Evolutionary conservation across 1,140 invertebrate species (phyloP), one percentile per base, ranked within the genome.

Genomic region (Hyles vespertilio): DNA sequence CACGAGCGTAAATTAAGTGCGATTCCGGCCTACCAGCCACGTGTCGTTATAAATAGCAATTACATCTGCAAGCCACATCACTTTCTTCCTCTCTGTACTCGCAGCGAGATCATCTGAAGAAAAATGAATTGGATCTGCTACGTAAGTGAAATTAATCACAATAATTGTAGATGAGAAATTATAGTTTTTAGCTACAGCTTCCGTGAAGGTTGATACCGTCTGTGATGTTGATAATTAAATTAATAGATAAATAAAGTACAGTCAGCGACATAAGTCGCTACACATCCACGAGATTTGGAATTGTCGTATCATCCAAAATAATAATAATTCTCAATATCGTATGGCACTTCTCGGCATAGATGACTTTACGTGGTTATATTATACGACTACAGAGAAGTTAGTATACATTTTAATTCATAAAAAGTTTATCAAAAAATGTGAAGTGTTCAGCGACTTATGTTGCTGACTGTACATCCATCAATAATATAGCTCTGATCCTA

Each of bases 1-100:
- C 3, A 12, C 47, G 47, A 0, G 47, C 11, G 47, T 11, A 48
- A 48, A 48, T 3, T 12, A 22, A 48, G 47, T 22, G 3, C 5
- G 6, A 22, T 48, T 48, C 47, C 47, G 47, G 47, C 22, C 22
- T 11, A 33, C 36, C 40, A 48, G 48, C 61, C 68, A 70, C 67
- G 62, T 77, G 67, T 61, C 69, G 67, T 69, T 84, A 85, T 85
- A 85, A 81, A 83, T 85, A 81, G 73, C 62, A 64, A 67, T 10
- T 52, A 59, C 65, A 67, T 73, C 65, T 64, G 57, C 62, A 50
- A 33, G 40, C 56, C 36, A 51, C 32, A 54, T 44, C 76, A 80
- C 79, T 80, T 70, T 72, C 74, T 59, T 69, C 59, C 59, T 49
- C 55, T 48, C 57, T 52, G 55, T 58, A 65, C 57, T 52, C 22